Evolutionary conservation across 2,797 vertebrate species (phyloP), one percentile per base, ranked within the genome.

Genomic region (Aldrovandia affinis): DNA sequence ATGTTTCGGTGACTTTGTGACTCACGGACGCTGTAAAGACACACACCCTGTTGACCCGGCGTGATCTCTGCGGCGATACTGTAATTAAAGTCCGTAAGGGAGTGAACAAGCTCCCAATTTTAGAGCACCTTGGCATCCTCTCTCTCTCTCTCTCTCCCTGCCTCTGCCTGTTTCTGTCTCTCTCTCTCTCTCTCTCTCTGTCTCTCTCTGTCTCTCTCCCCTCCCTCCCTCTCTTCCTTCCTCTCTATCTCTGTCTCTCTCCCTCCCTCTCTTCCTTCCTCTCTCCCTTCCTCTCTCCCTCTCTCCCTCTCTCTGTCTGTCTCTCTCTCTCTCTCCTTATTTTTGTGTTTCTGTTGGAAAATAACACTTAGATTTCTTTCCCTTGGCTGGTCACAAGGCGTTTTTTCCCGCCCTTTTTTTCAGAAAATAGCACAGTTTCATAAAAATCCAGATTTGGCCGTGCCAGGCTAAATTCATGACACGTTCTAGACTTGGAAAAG

Each of bases 21-120:
- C 87, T 94, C 89, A 93, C 82, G 84, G 85, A 63, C 82, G 86
- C 86, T 81, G 86, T 80, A 80, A 87, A 83, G 78, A 88, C 86
- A 85, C 80, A 15, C 20, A 81, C 85, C 77, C 55, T 81, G 83
- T 77, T 81, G 33, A 80, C 77, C 52, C 39, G 47, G 25, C 50
- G 73, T 54, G 73, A 78, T 81, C 68, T 65, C 70, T 59, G 33
- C 36, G 50, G 50, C 52, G 79, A 59, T 44, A 59, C 36, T 88
- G 84, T 89, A 87, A 88, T 86, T 65, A 78, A 47, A 83, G 80
- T 47, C 55, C 65, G 39, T 10, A 30, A 70, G 0, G 4, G 59
- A 52, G 65, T 57, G 84, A 82, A 79, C 83, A 68, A 73, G 82
- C 75, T 82, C 65, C 81, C 77, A 61, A 83, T n/a, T 39, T 61